Evolutionary conservation across 2,888 invertebrate species (phyloP), one percentile per base, ranked within the genome.

Genomic region (Cynaeus angustus): DNA sequence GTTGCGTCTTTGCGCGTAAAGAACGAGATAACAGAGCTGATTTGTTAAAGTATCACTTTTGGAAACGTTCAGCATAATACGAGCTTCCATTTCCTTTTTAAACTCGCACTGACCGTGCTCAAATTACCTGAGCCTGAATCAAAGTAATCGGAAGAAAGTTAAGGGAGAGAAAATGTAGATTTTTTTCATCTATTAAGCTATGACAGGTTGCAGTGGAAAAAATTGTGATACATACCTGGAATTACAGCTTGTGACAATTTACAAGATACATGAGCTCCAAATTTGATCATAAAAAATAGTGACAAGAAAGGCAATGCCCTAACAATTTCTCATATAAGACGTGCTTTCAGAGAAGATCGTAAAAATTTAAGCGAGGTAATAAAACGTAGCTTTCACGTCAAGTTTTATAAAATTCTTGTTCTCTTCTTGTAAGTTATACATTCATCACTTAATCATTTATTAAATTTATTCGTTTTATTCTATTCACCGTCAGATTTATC

Each of bases 241-340:
- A 67, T 69, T 65, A 71, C 65, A 68, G 66, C 68, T 68, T 72
- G 68, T 56, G 62, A 62, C 66, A 72, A 72, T 69, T 73, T 62
- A 70, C 71, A 69, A 66, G 65, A 70, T 72, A 65, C 69, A 72
- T 68, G 67, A 72, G 71, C 69, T 67, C 64, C 71, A 69, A 74
- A 74, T 74, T 72, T 72, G 72, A 74, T 74, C 71, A 70, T 74
- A 74, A 74, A 74, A 74, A 68, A 72, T 72, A 71, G 72, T 74
- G 74, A 73, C 72, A 72, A 72, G 72, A 65, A 70, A 68, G 69
- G 68, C 69, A 72, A 73, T 71, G 71, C 62, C 70, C 66, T 65
- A 68, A 73, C 70, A 73, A 72, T 74, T 74, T 74, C 72, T 68
- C 72, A 72, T 74, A 74, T 72, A 73, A 69, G 72, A 70, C 70